phyloP scores from a whole-genome alignment of 23 tunicate genomes.

The Trididemnum nubilum region DNA sequence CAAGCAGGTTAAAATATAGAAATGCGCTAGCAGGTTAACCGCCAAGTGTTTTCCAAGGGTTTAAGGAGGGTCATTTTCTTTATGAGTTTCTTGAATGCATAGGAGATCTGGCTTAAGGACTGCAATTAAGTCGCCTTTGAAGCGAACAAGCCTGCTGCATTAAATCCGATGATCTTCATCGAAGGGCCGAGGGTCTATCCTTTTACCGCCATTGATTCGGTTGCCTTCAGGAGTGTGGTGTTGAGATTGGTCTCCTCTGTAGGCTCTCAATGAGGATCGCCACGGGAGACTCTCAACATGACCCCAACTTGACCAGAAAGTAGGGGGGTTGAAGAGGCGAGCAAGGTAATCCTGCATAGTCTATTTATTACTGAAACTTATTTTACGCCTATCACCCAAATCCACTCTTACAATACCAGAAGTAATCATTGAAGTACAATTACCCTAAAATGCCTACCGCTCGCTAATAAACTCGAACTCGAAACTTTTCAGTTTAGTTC shows the following conservation, averaged over 20 bases:
- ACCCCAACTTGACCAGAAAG: no score
- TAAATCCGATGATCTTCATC: background rate
- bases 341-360: no score
- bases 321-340: no score
- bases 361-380: no score
- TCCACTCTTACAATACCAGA: no score
- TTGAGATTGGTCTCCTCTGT: background rate
- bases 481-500: no score
- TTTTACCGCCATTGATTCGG: background rate
- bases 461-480: no score
- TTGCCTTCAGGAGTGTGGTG: background rate
- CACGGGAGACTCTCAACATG: no score
- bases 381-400: no score
- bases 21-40: background rate
- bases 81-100: background rate
- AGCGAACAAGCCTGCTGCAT: background rate
- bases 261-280: background rate
- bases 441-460: no score
- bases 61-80: background rate
- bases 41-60: background rate
- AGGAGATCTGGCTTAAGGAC: background rate
- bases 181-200: background rate
- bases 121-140: background rate
- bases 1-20: no score
- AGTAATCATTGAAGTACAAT: no score